Conservation (phyloP, 2,113 vertebrate species). For the Rhea americana region DNA sequence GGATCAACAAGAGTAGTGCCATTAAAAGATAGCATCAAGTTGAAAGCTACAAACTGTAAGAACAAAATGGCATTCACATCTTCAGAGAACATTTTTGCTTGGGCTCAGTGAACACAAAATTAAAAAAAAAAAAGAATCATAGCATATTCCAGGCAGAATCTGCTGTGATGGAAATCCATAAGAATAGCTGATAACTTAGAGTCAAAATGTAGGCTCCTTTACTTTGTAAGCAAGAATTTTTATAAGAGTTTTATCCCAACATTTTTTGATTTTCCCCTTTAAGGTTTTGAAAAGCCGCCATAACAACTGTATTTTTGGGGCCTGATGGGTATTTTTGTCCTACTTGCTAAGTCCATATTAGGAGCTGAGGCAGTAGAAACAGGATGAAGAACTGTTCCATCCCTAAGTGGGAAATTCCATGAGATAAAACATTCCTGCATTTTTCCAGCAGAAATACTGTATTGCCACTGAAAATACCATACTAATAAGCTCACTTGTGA, state of each 20-base stretch:
- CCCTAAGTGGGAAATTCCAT: slow-evolving; percentile 74
- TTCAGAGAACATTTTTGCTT: slow-evolving; percentile 10
- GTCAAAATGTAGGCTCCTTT: not conserved
- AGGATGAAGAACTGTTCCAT: slow-evolving; percentile 61
- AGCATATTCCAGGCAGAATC: not conserved
- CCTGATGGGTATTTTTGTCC: slow-evolving; percentile 54
- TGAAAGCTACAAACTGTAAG: slow-evolving; percentile 34
- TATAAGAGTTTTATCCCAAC: not conserved
- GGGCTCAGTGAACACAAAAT: not conserved
- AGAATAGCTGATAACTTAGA: not conserved
- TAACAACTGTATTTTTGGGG: slow-evolving; percentile 4
- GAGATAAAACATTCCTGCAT: slow-evolving; percentile 68
- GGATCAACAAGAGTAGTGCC: not conserved
- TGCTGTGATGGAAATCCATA: slow-evolving; percentile 32
- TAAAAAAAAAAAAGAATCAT: slow-evolving; percentile 4
- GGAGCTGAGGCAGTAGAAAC: slow-evolving; percentile 42
- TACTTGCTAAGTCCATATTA: slow-evolving; percentile 62
- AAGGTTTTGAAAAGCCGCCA: slow-evolving; percentile 36
- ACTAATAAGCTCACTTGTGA: slow-evolving; percentile 15
- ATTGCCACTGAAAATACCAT: slow-evolving; percentile 63
- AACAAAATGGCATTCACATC: slow-evolving; percentile 41
- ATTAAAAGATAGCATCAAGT: slow-evolving; percentile 1
- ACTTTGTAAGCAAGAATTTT: not conserved
- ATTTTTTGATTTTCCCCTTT: not conserved
- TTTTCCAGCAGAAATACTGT: slow-evolving; percentile 68